Conservation (phyloP, 2,113 vertebrate genomes). For the Corapipo altera region DNA sequence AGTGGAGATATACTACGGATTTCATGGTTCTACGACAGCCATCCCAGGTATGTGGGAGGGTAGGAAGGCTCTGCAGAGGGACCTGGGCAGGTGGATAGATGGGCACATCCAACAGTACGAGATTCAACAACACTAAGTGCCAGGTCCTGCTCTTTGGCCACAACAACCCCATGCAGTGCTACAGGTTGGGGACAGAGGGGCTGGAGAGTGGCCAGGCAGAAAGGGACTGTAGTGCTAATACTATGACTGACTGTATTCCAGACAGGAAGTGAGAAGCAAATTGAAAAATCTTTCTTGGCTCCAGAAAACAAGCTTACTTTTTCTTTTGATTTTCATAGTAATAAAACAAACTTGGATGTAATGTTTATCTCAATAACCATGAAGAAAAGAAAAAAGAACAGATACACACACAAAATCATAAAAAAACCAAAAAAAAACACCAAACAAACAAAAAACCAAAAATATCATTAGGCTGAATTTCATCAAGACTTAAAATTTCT, state of each 20-base stretch:
- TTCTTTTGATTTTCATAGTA: background rate
- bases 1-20: background rate
- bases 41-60: background rate
- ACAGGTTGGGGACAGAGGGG: background rate
- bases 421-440: rapidly evolving
- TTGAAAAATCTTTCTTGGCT: background rate
- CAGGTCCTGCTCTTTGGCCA: background rate
- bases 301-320: background rate
- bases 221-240: background rate
- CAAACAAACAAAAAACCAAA: background rate
- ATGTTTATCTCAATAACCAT: background rate
- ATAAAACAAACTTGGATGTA: background rate
- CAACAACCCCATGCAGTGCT: background rate
- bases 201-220: background rate
- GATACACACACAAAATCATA: rapidly evolving
- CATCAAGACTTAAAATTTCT: background rate
- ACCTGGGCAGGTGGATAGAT: background rate
- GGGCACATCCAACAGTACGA: background rate
- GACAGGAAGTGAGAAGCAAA: background rate
- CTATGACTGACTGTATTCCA: background rate
- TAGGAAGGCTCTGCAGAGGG: background rate
- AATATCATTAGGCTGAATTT: background rate
- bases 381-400: background rate
- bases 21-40: background rate
- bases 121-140: background rate